A percentile compares a stretch with the other conserved stretches of the same genome.
Evolutionary conservation across 2,888 invertebrate species (phyloP).

Genomic region (Corbicula japonica): DNA sequence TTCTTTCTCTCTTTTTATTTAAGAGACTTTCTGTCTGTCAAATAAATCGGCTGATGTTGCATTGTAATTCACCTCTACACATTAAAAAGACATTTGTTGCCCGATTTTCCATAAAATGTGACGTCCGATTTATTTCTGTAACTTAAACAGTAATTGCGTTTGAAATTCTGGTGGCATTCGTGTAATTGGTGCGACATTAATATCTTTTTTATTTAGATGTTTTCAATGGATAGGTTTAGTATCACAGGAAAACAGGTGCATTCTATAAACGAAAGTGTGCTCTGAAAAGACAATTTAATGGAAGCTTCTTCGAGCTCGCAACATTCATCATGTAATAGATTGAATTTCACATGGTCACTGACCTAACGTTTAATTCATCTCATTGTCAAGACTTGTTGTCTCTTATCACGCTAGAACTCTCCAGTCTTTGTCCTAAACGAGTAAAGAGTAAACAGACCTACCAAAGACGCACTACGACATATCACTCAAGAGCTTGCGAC

Average conservation of each 20-base stretch:
- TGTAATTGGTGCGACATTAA: not conserved
- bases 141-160: slow-evolving; percentile 1
- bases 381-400: too few relatives aligned
- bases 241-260: not conserved
- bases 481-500: too few relatives aligned
- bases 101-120: slow-evolving; percentile 1
- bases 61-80: slow-evolving; percentile 15
- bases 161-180: not conserved
- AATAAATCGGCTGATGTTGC: slow-evolving; percentile 14
- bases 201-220: not conserved
- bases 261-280: not conserved
- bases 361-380: too few relatives aligned
- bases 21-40: not conserved
- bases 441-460: too few relatives aligned
- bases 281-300: too few relatives aligned
- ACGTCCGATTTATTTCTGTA: slow-evolving; percentile 11
- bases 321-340: too few relatives aligned
- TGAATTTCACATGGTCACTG: too few relatives aligned
- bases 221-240: not conserved
- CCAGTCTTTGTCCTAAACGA: too few relatives aligned
- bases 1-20: too few relatives aligned
- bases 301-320: too few relatives aligned
- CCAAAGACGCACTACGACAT: too few relatives aligned
- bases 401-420: too few relatives aligned
- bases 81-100: slow-evolving; percentile 17